Evolutionary conservation across 2,888 invertebrate species (phyloP).

Genomic region (Lycocerus yunnanus): DNA sequence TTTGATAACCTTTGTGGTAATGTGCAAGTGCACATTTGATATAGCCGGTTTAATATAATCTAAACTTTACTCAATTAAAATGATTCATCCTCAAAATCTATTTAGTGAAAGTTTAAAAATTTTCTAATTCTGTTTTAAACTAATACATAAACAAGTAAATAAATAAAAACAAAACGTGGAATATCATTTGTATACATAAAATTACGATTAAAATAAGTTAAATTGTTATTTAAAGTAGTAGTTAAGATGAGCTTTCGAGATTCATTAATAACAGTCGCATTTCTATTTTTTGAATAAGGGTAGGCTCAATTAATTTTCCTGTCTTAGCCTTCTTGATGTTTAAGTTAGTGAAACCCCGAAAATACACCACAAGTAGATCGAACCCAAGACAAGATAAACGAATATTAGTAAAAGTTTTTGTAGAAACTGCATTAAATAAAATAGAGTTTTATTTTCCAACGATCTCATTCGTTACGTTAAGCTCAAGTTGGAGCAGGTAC

Average conservation of each 20-base stretch:
- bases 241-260: background rate
- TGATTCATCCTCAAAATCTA: background rate
- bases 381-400: background rate
- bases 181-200: background rate
- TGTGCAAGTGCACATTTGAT: background rate
- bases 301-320: background rate
- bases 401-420: background rate
- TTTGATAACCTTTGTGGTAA: background rate
- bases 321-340: background rate
- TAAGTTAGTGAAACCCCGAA: background rate
- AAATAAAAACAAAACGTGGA: background rate
- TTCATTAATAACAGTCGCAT: background rate
- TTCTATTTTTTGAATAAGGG: background rate
- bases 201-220: background rate
- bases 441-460: background rate
- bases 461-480: background rate
- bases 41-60: background rate
- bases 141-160: background rate
- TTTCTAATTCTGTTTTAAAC: background rate
- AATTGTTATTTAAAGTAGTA: background rate
- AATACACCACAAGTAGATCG: background rate
- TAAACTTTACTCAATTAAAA: background rate
- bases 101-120: background rate
- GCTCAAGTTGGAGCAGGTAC: background rate
- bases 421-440: background rate